These are phyloP conservation scores for Acanthopagrus latus DNA, from an alignment of 2,797 vertebrate species.

Conservation along the genomic window DNA sequence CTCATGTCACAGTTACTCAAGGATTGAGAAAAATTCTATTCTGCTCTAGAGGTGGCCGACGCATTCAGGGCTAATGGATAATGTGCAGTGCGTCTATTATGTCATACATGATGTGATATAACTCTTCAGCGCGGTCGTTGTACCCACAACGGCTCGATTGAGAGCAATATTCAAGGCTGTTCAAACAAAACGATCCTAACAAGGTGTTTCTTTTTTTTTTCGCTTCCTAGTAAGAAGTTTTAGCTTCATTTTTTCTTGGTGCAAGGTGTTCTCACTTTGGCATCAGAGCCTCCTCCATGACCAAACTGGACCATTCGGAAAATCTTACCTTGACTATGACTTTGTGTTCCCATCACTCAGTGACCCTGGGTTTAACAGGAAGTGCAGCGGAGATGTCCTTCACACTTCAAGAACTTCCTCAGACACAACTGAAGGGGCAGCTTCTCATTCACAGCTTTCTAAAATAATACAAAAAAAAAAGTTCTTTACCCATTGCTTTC, in stretches of 20 bases:
- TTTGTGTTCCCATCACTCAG: constrained; percentile 5
- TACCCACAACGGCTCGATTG: background rate
- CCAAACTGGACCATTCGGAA: background rate
- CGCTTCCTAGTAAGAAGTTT: background rate
- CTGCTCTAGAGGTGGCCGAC: background rate
- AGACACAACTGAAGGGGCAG: constrained; percentile 23
- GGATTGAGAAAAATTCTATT: background rate
- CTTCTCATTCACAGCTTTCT: constrained; percentile 8
- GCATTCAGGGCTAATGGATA: no score
- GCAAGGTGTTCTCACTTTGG: background rate
- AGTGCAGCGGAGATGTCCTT: constrained; percentile 30
- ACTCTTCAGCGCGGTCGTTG: no score
- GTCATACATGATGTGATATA: no score
- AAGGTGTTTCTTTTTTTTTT: background rate
- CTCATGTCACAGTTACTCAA: constrained; percentile 9
- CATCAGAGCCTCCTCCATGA: background rate
- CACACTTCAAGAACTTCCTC: constrained; percentile 29
- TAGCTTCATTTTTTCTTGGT: background rate
- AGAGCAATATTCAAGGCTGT: background rate
- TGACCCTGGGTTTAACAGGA: constrained; percentile 24
- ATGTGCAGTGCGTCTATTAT: no score
- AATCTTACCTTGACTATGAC: background rate
- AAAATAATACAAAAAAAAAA: no score
- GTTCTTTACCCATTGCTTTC: constrained; percentile 24
- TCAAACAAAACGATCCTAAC: background rate